Percentiles rank a stretch among this genome's conserved stretches.
Evolutionary conservation across 2,113 vertebrate genomes (phyloP).

Genomic region (Thomomys bottae): DNA sequence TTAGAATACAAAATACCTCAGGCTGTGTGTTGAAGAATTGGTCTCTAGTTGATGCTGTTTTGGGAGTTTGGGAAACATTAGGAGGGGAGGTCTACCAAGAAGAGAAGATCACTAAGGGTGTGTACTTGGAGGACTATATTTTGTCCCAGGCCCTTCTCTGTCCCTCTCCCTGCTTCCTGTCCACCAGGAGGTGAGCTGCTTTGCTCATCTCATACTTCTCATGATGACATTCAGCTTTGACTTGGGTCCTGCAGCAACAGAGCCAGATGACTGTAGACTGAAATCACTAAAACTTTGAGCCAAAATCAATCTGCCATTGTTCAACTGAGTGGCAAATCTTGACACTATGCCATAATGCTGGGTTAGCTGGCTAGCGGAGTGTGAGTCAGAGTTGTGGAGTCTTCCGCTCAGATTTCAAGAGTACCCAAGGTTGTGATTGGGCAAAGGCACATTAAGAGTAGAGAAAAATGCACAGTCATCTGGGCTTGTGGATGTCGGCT

Average conservation of each 20-base stretch:
- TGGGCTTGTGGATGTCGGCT: constrained; percentile 21
- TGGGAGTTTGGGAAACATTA: not conserved
- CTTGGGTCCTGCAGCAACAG: not conserved
- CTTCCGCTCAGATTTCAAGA: not conserved
- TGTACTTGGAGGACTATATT: not conserved
- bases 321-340: no score
- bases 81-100: not conserved
- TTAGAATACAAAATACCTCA: not conserved
- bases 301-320: not conserved
- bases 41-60: not conserved
- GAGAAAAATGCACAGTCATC: not conserved
- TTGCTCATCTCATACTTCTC: not conserved
- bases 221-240: not conserved
- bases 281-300: not conserved
- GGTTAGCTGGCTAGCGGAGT: not conserved
- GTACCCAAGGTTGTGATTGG: not conserved
- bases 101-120: not conserved
- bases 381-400: no score
- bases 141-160: not conserved
- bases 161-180: not conserved
- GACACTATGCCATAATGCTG: not conserved
- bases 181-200: not conserved
- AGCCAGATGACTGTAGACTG: not conserved
- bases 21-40: not conserved
- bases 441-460: constrained; percentile 21